Percentiles rank a stretch among this genome's conserved stretches.
Conservation (phyloP, 2,888 invertebrate species). For the Ectropis crepuscularia region DNA sequence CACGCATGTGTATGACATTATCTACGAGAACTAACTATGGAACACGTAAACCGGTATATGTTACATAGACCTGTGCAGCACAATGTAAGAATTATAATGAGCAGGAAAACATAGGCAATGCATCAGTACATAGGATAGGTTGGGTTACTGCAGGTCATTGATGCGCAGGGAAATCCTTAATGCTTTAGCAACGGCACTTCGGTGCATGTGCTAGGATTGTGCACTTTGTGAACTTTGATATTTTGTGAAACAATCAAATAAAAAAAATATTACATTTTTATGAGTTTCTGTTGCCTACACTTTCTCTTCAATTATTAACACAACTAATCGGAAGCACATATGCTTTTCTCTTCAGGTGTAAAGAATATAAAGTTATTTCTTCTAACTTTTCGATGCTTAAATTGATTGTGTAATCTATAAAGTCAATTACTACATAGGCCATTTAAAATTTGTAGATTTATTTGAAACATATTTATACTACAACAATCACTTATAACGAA, state of each 20-base stretch:
- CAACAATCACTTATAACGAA: no score
- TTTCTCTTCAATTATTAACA: no score
- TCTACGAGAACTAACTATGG: conserved; percentile 67
- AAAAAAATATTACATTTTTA: no score
- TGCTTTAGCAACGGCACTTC: conserved; percentile 29
- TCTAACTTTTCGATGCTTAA: no score
- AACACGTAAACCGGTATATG: conserved; percentile 61
- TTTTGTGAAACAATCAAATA: background rate
- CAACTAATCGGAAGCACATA: no score
- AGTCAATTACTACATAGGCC: no score
- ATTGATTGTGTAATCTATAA: no score
- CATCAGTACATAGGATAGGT: conserved; percentile 41
- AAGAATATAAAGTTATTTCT: no score
- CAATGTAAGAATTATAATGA: conserved; percentile 43
- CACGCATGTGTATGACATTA: conserved; percentile 79
- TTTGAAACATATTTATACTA: no score
- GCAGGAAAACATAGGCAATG: conserved; percentile 46
- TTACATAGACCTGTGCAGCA: conserved; percentile 50
- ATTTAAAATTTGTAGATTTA: no score
- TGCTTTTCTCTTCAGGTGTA: no score
- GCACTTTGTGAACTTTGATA: background rate
- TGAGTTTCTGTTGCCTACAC: no score
- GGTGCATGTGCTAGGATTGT: conserved; percentile 19
- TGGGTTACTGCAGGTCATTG: conserved; percentile 44
- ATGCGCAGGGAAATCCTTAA: conserved; percentile 39